A percentile compares a stretch with the other conserved stretches of the same genome.
Conservation (phyloP, 35 echinoderm and acorn worm species). For the Heliocidaris erythrogramma region DNA sequence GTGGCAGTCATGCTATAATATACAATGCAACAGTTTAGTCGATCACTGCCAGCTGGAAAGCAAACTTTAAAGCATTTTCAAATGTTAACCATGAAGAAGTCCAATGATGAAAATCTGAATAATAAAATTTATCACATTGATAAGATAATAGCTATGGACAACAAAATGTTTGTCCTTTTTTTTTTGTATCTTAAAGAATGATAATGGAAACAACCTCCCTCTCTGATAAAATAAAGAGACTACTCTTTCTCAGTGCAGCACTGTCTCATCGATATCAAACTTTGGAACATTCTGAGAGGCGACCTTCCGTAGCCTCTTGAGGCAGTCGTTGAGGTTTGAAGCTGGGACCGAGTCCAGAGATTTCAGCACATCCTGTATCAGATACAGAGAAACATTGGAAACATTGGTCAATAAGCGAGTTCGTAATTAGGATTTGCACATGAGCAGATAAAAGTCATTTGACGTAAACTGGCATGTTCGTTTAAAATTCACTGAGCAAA, state of each 20-base stretch:
- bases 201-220: not conserved
- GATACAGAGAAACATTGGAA: not conserved
- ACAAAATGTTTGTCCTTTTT: not conserved
- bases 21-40: not conserved
- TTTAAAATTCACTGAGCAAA: too few species aligned
- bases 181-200: not conserved
- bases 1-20: not conserved
- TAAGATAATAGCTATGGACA: not conserved
- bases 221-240: not conserved
- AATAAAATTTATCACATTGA: too few species aligned
- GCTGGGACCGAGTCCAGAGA: conserved; percentile 81
- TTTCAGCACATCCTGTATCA: conserved; percentile 64
- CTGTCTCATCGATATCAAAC: conserved; percentile 80
- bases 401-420: not conserved
- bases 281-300: conserved; percentile 71
- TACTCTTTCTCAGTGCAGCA: conserved; percentile 54
- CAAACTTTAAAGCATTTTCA: not conserved
- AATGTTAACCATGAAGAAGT: not conserved
- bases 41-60: not conserved
- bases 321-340: conserved; percentile 72
- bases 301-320: conserved; percentile 81
- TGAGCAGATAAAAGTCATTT: too few species aligned
- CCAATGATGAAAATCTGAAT: not conserved
- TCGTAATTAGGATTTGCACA: too few species aligned
- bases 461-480: too few species aligned